These are phyloP conservation scores for Pagetopsis macropterus DNA, from an alignment of 2,797 vertebrate genomes.

Conservation along the genomic window DNA sequence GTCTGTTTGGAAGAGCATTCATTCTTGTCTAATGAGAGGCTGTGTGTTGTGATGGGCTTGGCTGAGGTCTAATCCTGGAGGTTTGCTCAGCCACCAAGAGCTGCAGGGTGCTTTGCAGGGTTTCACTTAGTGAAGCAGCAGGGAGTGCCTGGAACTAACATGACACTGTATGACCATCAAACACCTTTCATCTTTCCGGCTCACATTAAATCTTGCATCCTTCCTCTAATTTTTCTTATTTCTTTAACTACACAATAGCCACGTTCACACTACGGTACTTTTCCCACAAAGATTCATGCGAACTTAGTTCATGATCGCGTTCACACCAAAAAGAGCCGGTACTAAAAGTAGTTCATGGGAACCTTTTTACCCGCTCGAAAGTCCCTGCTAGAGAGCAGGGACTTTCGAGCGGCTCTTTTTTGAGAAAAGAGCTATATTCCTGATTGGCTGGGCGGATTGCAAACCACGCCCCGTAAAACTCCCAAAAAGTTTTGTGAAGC, in stretches of 20 bases:
- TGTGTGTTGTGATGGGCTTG: constrained; percentile 13
- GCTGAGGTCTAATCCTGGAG: constrained; percentile 28
- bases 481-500: no score
- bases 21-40: constrained; percentile 36
- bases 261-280: no score
- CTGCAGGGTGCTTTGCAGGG: constrained; percentile 46
- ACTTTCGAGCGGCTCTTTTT: no score
- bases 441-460: no score
- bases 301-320: no score
- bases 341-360: no score
- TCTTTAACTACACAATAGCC: constrained; percentile 6
- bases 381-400: no score
- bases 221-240: constrained; percentile 13
- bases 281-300: no score
- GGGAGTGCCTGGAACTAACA: constrained; percentile 48
- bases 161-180: constrained; percentile 50
- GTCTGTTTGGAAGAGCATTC: constrained; percentile 5
- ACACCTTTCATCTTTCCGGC: constrained; percentile 30
- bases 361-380: no score
- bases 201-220: constrained; percentile 24
- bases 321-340: no score
- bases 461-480: no score
- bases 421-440: no score
- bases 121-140: constrained; percentile 59
- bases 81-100: constrained; percentile 32